Evolutionary conservation across 92 coral and sea anemone genomes (phyloP).

Genomic region (Epizoanthus stellaris): DNA sequence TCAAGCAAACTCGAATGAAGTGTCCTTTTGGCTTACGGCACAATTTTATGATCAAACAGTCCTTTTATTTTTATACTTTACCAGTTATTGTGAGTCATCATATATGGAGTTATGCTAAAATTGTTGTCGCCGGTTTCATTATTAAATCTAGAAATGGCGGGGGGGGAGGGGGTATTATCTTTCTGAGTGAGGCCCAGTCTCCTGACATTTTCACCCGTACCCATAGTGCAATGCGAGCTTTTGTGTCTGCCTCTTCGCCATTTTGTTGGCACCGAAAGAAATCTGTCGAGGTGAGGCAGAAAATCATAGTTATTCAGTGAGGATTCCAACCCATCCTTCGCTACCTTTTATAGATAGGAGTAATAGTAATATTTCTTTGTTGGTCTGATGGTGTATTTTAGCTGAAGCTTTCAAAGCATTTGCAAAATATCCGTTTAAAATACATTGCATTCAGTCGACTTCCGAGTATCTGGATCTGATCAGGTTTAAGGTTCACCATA

Average conservation of each 20-base stretch:
- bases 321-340: slow-evolving; percentile 53
- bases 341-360: not conserved
- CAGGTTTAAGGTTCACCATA: not conserved
- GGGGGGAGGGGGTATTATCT: no score
- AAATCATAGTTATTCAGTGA: slow-evolving; percentile 37
- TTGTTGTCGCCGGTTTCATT: no score
- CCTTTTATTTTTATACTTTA: no score
- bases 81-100: no score
- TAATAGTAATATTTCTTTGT: not conserved
- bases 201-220: slow-evolving; percentile 51
- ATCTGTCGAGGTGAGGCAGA: slow-evolving; percentile 61
- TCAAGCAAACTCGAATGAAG: no score
- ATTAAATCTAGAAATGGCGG: no score
- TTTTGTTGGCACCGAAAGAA: slow-evolving; percentile 75
- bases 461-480: not conserved
- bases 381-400: not conserved
- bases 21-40: no score
- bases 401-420: not conserved
- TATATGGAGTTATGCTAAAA: no score
- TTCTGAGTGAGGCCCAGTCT: slow-evolving; percentile 36
- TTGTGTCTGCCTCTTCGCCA: slow-evolving; percentile 79
- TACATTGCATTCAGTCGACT: not conserved
- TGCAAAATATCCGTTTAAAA: not conserved
- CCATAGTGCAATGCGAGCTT: slow-evolving; percentile 69
- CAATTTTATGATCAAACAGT: no score